phyloP scores from a whole-genome alignment of 2,113 vertebrate genomes.

The Atrichornis clamosus region DNA sequence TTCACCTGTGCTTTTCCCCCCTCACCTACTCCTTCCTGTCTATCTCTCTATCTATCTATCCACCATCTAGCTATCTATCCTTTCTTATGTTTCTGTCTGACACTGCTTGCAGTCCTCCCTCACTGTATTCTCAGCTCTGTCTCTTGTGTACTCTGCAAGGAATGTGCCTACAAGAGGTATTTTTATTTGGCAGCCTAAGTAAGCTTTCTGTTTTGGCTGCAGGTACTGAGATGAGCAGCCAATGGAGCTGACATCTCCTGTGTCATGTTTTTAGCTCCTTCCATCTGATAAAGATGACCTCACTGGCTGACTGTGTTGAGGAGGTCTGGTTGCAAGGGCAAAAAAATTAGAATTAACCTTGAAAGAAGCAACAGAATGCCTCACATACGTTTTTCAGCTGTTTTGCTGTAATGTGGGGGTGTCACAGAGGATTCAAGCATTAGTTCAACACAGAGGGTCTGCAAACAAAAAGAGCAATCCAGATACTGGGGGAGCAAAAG shows the following conservation, averaged over 20 bases:
- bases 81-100: not conserved
- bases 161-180: slow-evolving; percentile 55
- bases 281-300: slow-evolving; percentile 50
- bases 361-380: not conserved
- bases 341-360: slow-evolving; percentile 28
- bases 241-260: slow-evolving; percentile 9
- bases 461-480: not conserved
- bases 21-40: not conserved
- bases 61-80: not conserved
- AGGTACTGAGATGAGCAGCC: slow-evolving; percentile 55
- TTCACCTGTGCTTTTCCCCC: not conserved
- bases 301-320: not conserved
- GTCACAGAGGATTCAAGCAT: not conserved
- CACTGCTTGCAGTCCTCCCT: not conserved
- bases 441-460: not conserved
- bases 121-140: not conserved
- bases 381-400: not conserved
- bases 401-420: not conserved
- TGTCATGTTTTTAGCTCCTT: slow-evolving; percentile 52
- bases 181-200: slow-evolving; percentile 43
- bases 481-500: not conserved
- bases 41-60: not conserved
- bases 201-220: slow-evolving; percentile 48
- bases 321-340: slow-evolving; percentile 37
- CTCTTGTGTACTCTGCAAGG: not conserved